Conservation (phyloP, 2,888 invertebrate species). For the Anthoptus insignis region DNA sequence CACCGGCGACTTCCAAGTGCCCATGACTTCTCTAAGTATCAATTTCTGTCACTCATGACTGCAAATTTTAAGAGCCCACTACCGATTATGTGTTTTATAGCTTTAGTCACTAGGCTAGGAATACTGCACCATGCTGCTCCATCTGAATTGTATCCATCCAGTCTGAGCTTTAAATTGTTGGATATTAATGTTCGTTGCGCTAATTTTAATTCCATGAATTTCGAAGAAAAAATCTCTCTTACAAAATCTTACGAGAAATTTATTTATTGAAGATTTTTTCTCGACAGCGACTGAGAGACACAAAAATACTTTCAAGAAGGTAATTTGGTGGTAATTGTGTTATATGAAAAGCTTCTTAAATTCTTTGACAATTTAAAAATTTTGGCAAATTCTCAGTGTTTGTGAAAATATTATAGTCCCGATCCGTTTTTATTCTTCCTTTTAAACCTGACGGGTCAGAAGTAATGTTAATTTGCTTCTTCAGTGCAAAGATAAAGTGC, state of each 20-base stretch:
- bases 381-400: constrained; percentile 15
- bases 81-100: too few relatives aligned
- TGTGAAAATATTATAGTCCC: constrained; percentile 26
- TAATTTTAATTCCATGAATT: not conserved
- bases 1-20: too few relatives aligned
- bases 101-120: too few relatives aligned
- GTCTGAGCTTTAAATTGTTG: too few relatives aligned
- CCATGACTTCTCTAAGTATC: too few relatives aligned
- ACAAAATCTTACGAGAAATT: constrained; percentile 7
- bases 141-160: too few relatives aligned
- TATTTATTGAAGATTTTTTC: constrained; percentile 21
- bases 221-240: constrained; percentile 4
- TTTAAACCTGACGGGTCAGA: constrained; percentile 20
- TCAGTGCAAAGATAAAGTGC: constrained; percentile 20
- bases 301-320: constrained; percentile 39
- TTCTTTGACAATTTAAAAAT: constrained; percentile 17
- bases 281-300: constrained; percentile 40
- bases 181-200: too few relatives aligned
- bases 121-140: too few relatives aligned
- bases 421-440: not conserved
- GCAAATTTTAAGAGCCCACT: too few relatives aligned
- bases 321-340: constrained; percentile 34
- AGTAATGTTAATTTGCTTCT: constrained; percentile 34
- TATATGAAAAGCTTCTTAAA: constrained; percentile 35
- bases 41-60: too few relatives aligned